Base-by-base conservation (phyloP, 2,888 invertebrate genomes). In the Protophormia terraenovae region DNA sequence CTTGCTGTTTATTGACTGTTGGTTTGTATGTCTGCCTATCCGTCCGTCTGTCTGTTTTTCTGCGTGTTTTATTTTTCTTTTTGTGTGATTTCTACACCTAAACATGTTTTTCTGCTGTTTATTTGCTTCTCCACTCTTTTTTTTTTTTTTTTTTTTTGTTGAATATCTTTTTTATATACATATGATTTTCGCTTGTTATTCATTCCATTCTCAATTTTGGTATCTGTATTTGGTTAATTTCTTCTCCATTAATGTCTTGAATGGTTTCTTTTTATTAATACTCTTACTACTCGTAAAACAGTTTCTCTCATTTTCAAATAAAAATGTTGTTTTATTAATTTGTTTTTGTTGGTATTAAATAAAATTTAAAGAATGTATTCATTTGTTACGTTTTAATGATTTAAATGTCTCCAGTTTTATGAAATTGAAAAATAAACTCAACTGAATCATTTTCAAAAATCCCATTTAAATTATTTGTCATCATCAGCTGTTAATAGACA, bases 21-120 rank as follows among this genome's bases (percentile, higher is more conserved):
- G 62, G 75, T 76, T 84, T 38, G 53, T 38, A n/a, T n/a, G 62
- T 35, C 62, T 12, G 8, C 22, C 62, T 53, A 41, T 60, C 47
- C 19, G 19, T 29, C 73, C 32, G 71, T 29, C 47, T n/a, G 66
- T 60, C 38, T 62, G 60, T 71, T 41, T 80, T 19, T 72, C 55
- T 72, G 55, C 32, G 41, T 72, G 38, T 73, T 66, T 62, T 27
- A 24, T 58, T 38, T 19, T 53, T 24, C 7, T 24, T 50, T 27
- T 80, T 45, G 27, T 45, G 19, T 22, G 66, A 80, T 78, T 76
- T 85, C 77, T 64, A 72, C 73, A 75, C 62, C 64, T 78, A 81
- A 85, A 85, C 84, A 82, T 85, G 81, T 78, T 82, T 85, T 84
- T 62, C 72, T 69, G 60, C 32, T 58, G 66, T 69, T 67, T 76